Evolutionary conservation across 2,888 invertebrate species (phyloP).

Genomic region (Limnephilus rhombicus): DNA sequence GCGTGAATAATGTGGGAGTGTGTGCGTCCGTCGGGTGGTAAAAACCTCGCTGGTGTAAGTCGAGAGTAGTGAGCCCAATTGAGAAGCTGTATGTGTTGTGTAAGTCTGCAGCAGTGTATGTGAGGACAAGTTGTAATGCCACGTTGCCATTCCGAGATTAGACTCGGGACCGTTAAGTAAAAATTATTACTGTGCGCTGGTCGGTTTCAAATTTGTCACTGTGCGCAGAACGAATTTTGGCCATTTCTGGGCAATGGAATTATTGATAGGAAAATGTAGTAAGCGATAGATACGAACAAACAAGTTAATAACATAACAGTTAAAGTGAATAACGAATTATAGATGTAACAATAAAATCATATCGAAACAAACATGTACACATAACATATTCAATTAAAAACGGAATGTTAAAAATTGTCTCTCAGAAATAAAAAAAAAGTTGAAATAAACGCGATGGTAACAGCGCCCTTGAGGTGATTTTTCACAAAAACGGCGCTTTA

Average conservation of each 20-base stretch:
- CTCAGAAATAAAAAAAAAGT: too few relatives aligned
- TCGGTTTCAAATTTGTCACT: conserved; percentile 22
- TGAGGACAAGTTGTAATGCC: conserved; percentile 48
- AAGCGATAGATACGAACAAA: not conserved
- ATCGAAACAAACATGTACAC: not conserved
- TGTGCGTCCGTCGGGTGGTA: conserved; percentile 20
- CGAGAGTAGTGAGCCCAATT: conserved; percentile 43
- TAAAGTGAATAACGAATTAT: not conserved
- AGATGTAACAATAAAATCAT: not conserved
- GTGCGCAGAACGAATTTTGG: conserved; percentile 20
- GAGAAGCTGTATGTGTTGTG: conserved; percentile 37
- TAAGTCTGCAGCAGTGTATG: not conserved
- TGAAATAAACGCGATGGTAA: too few relatives aligned
- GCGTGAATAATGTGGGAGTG: conserved; percentile 26
- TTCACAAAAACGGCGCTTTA: too few relatives aligned
- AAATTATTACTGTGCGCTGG: conserved; percentile 36
- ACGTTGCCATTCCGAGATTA: conserved; percentile 56
- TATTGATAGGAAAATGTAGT: not conserved
- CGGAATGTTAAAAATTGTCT: not conserved
- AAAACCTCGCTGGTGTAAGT: not conserved
- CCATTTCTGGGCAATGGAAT: not conserved
- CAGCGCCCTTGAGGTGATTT: too few relatives aligned
- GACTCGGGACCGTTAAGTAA: conserved; percentile 50
- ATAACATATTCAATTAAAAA: not conserved
- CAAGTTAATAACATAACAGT: not conserved